Evolutionary conservation across 2,113 vertebrate species (phyloP), one percentile per base, ranked within the genome.

Genomic region (Propithecus coquereli): DNA sequence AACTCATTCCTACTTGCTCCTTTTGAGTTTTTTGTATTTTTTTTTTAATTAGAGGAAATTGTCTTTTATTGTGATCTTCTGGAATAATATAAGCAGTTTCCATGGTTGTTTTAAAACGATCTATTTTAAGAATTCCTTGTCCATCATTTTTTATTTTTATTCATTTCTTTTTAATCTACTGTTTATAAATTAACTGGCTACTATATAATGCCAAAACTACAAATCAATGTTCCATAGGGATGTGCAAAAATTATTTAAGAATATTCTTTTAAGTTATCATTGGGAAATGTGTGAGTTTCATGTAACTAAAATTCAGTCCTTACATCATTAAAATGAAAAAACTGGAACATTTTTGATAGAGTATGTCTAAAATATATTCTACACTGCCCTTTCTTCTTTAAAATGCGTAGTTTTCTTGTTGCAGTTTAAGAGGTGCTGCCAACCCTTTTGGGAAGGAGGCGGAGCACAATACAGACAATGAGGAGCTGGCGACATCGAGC

Each of bases 391-490:
- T 32, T 32, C 66, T 52, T 59, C 61, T 50, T 11, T 32, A 23
- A 65, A 52, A 16, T 0, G 16, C 2, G 2, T 5, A 7, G 30
- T n/a, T 32, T 25, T 52, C 30, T 4, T 32, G 27, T 6, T 25
- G 25, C 1, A 8, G 61, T 50, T 57, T 37, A 13, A 11, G 70
- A 12, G 32, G 1, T n/a, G 11, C 50, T 4, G 6, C 27, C 5
- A 0, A 11, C 1, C 61, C 83, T 23, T 32, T 0, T 16, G 40
- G 86, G 82, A 37, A 50, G 57, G 1, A 45, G 57, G 27, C 2
- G 34, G 16, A 47, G 54, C 3, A 20, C 50, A 54, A 1, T 2
- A 23, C 13, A 17, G 1, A 4, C 0, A 47, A n/a, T 9, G 14
- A 45, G 23, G 37, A 30, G 1, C 2, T 32, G 7, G 57, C 18